Conservation (phyloP, 53 echinoderm and acorn worm species). For the Luidia sarsii region DNA sequence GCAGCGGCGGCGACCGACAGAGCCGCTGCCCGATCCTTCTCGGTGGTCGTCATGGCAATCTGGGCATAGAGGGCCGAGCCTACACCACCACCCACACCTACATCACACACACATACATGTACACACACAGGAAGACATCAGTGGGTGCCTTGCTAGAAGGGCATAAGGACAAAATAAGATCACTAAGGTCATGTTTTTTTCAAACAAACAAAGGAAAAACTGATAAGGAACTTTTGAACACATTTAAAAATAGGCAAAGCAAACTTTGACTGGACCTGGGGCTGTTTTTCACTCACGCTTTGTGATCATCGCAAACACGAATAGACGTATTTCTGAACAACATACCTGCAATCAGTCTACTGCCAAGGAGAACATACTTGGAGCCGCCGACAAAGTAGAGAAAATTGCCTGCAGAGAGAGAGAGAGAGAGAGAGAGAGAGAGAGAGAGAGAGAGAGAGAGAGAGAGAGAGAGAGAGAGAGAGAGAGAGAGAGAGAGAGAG, state of each 20-base stretch:
- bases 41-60: constrained; percentile 83
- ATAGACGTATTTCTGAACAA: no score
- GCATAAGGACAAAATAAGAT: background rate
- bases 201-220: no score
- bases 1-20: constrained; percentile 79
- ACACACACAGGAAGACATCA: no score
- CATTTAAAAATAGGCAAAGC: no score
- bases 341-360: constrained; percentile 85
- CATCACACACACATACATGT: no score
- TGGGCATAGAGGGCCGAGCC: constrained; percentile 90
- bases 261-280: no score
- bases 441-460: background rate
- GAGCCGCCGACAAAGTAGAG: constrained; percentile 78
- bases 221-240: no score
- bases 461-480: no score
- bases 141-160: no score
- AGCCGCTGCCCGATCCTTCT: constrained; percentile 74
- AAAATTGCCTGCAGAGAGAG: constrained; percentile 77
- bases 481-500: no score
- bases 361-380: constrained; percentile 65
- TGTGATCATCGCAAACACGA: no score
- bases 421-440: background rate
- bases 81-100: constrained; percentile 89
- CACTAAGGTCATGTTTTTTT: background rate
- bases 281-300: background rate